These are phyloP conservation scores for Elephas maximus DNA, from an alignment of 2,113 vertebrate species.

Conservation along the genomic window DNA sequence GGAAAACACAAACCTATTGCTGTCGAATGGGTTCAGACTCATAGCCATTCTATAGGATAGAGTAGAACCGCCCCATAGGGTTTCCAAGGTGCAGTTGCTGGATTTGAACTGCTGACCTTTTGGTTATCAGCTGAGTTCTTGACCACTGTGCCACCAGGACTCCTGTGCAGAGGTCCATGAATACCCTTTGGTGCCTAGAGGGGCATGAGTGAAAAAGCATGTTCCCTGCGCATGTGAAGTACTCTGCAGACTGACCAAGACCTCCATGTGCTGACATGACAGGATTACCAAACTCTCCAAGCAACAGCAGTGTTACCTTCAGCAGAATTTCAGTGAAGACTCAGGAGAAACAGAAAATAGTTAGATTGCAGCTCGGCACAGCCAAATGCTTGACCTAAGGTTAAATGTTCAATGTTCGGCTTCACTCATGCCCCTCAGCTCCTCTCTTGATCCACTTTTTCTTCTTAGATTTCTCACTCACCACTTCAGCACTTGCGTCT, in stretches of 20 bases:
- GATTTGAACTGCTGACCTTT: no score
- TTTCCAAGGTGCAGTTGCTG: no score
- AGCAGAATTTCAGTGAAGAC: not conserved
- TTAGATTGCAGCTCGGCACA: not conserved
- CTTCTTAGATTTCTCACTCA: not conserved
- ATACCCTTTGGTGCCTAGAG: not conserved
- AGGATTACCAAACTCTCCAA: not conserved
- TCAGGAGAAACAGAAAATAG: not conserved
- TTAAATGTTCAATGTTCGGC: not conserved
- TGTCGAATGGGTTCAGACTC: no score
- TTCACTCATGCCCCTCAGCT: not conserved
- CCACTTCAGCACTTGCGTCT: not conserved
- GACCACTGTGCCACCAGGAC: no score
- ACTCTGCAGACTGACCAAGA: not conserved
- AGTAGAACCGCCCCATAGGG: no score
- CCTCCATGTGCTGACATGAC: not conserved
- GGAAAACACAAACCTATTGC: no score
- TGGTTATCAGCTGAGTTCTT: no score
- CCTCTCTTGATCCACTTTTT: not conserved
- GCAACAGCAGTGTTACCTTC: accelerated
- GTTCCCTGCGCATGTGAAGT: accelerated
- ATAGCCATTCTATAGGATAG: no score
- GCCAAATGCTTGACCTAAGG: not conserved
- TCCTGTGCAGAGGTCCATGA: accelerated
- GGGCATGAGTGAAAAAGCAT: not conserved